Base-by-base conservation (phyloP, 2,113 vertebrate genomes). In the Aviceda subcristata region DNA sequence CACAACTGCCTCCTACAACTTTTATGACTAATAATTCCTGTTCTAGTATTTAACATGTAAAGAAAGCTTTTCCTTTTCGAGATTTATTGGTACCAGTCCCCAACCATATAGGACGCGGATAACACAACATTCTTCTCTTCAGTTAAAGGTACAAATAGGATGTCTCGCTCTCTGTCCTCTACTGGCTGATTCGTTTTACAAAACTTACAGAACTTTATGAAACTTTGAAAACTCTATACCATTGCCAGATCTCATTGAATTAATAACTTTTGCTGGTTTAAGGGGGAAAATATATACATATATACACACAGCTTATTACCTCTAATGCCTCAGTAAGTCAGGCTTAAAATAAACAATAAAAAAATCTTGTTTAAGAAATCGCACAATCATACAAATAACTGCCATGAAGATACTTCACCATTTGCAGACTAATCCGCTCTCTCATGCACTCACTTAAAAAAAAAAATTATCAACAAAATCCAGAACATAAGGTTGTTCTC, bases 91-190 rank as follows among this genome's bases (percentile, higher is more conserved):
- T 46, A 51, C 36, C 18, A 27, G 14, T 59, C 30, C 46, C 23
- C 43, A 88, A 0, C 8, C 9, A 11, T 6, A 53, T 0, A 74
- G 36, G 23, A 41, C 2, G 0, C 17, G 9, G 32, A 43, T 57
- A 80, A 76, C 29, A 66, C 41, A 79, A 46, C 4, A 29, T 53
- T 26, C 6, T 69, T 83, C 29, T 62, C 46, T 79, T 62, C 63
- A 57, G 11, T 51, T 64, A 69, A 36, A 62, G 16, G 64, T 39
- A 63, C 15, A 67, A 57, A 29, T 26, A 32, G 69, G 22, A 72
- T 30, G n/a, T 73, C 39, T 74, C 1, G 1, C n/a, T 59, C 32
- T 56, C 32, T 51, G n/a, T 69, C 11, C 9, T 76, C 45, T 57
- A 24, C 21, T 56, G 41, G 16, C 9, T 51, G 48, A 71, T 12